Conservation (phyloP, 2,113 vertebrate genomes). For the Chlorodrepanis virens region DNA sequence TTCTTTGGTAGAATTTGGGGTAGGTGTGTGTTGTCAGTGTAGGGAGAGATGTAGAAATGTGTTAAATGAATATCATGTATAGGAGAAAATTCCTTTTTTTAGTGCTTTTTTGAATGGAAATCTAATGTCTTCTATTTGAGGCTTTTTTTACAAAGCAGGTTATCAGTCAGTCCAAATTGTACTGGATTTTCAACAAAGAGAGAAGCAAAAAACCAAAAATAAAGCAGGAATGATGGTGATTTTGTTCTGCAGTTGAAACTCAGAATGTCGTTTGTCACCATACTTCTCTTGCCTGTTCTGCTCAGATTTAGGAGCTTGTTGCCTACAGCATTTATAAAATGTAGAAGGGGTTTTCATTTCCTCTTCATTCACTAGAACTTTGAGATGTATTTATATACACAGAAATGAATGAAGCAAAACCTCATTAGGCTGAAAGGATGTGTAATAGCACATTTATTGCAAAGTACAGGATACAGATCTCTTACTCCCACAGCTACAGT, state of each 20-base stretch:
- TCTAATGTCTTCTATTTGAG: not conserved
- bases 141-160: not conserved
- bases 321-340: too few relatives aligned
- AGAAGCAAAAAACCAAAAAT: not conserved
- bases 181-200: not conserved
- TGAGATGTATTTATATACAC: not conserved
- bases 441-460: not conserved
- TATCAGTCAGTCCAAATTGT: not conserved
- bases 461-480: not conserved
- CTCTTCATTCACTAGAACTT: not conserved
- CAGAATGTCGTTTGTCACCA: not conserved
- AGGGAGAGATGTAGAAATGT: not conserved
- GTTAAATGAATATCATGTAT: fast-evolving
- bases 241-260: not conserved
- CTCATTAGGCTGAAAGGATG: not conserved
- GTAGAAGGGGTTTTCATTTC: not conserved
- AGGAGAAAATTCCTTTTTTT: not conserved
- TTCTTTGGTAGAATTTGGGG: not conserved
- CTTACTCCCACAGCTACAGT: not conserved
- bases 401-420: not conserved
- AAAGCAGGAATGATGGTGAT: not conserved
- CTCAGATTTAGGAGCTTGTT: conserved; percentile 11
- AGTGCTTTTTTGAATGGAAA: not conserved
- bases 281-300: not conserved
- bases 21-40: not conserved